Evolutionary conservation across 2,113 vertebrate species (phyloP).

Genomic region (Prinia subflava): DNA sequence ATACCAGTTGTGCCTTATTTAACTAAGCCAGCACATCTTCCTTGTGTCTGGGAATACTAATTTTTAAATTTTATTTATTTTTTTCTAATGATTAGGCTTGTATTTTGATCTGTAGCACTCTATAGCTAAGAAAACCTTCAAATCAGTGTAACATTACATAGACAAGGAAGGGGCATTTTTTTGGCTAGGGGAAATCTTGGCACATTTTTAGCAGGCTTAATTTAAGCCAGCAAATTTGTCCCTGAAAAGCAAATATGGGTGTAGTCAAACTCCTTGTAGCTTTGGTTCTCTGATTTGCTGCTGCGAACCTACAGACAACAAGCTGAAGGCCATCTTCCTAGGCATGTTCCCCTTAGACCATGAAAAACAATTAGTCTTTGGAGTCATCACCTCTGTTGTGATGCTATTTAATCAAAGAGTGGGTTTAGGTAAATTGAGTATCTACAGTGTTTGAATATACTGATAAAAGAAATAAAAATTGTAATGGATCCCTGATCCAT

Average conservation of each 20-base stretch:
- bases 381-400: background rate
- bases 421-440: background rate
- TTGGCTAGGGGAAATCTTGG: background rate
- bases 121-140: background rate
- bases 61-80: background rate
- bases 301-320: background rate
- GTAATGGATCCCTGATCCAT: background rate
- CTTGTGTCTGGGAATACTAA: slow-evolving; percentile 37
- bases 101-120: background rate
- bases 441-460: background rate
- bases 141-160: background rate
- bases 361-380: background rate
- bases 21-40: slow-evolving; percentile 58
- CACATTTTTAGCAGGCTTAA: background rate
- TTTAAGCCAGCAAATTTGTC: background rate
- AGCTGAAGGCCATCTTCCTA: background rate
- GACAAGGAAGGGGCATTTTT: background rate
- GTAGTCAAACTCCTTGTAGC: background rate
- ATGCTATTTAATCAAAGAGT: background rate
- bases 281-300: background rate
- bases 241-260: background rate
- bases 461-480: background rate
- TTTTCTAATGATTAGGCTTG: slow-evolving; percentile 6
- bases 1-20: slow-evolving; percentile 63
- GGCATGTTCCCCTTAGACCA: background rate